phyloP scores from a whole-genome alignment of 2,113 vertebrate genomes.

The Buteo buteo region DNA sequence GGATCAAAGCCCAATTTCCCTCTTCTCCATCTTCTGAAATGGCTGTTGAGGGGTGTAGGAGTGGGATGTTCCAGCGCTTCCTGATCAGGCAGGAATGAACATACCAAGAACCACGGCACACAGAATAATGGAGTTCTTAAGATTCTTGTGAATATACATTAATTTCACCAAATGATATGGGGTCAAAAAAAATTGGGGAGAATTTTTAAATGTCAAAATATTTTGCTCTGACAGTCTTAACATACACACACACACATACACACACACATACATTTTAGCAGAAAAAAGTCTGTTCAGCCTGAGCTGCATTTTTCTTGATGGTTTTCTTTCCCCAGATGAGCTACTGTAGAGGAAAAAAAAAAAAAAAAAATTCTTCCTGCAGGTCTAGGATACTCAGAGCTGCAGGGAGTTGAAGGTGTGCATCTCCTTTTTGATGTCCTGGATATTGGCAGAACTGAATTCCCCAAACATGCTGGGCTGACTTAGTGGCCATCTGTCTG shows the following conservation, averaged over 20 bases:
- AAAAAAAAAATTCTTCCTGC: not conserved
- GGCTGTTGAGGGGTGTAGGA: not conserved
- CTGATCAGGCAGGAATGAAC: not conserved
- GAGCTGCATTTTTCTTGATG: not conserved
- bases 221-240: not conserved
- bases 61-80: not conserved
- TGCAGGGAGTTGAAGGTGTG: not conserved
- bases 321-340: not conserved
- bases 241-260: too few relatives aligned
- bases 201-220: not conserved
- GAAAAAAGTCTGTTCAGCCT: not conserved
- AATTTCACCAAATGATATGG: not conserved
- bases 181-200: not conserved
- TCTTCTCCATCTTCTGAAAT: not conserved
- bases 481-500: constrained; percentile 26
- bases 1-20: not conserved
- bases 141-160: not conserved
- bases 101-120: not conserved
- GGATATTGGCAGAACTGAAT: not conserved
- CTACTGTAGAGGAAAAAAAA: not conserved
- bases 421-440: not conserved
- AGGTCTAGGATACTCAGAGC: not conserved
- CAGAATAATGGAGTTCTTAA: not conserved
- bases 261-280: not conserved
- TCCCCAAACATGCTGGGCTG: not conserved